Conservation (phyloP, 2,113 vertebrate genomes). For the Theristicus caerulescens region DNA sequence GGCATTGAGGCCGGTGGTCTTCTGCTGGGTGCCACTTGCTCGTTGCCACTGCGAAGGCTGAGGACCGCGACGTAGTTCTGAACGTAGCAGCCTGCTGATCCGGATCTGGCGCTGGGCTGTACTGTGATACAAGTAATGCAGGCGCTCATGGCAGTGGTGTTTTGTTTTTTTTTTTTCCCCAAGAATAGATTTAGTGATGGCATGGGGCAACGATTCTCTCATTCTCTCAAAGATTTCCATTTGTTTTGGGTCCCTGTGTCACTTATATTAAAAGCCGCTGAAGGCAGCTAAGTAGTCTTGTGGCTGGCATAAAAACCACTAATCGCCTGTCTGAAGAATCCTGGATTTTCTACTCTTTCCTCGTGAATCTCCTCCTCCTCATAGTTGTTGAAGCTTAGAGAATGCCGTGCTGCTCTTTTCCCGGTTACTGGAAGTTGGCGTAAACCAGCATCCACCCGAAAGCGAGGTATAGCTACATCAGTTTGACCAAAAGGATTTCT, state of each 20-base stretch:
- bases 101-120: not conserved
- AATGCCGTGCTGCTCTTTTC: not conserved
- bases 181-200: not conserved
- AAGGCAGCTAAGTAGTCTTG: not conserved
- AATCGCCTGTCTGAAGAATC: not conserved
- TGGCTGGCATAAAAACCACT: not conserved
- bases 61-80: not conserved
- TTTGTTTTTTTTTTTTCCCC: not conserved
- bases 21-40: not conserved
- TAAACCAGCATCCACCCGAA: not conserved
- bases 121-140: not conserved
- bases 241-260: not conserved
- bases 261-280: not conserved
- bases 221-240: not conserved
- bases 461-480: accelerated
- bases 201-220: not conserved
- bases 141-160: not conserved
- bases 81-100: accelerated
- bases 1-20: not conserved
- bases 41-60: not conserved
- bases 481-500: not conserved
- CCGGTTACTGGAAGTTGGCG: not conserved
- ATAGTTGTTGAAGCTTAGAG: not conserved
- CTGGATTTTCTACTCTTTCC: not conserved
- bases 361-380: not conserved